Evolutionary conservation across 2,888 invertebrate genomes (phyloP), one percentile per base, ranked within the genome.

Genomic region (Anagyrus pseudococci): DNA sequence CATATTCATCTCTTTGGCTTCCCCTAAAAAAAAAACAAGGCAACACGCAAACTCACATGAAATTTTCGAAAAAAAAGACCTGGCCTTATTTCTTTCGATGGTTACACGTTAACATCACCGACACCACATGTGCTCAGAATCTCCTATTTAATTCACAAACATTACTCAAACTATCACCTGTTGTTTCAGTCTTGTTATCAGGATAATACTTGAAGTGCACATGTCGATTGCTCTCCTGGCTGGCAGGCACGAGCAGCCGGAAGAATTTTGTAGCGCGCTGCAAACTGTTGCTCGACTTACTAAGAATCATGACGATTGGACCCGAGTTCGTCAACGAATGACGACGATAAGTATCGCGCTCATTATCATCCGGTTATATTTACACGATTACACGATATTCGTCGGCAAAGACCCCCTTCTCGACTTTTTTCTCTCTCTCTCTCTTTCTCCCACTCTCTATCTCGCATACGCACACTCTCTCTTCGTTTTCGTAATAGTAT

Each of bases 1-100:
- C 88, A 99, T 91, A 79, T 98, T 99, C 89, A 94, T 88, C 76
- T 90, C 89, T 56, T 85, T 82, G 1, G 85, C 87, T 73, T 90
- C 88, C 15, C 89, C 91, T 89, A 73, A 44, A 69, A 73, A 54
- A 48, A 23, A 62, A 19, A 33, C 23, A 10, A 37, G 20, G 25
- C 1, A 41, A 41, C 25, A 33, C 19, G 22, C 10, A 49, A 53
- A 41, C n/a, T 15, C 2, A 40, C 20, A 40, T 17, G 15, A 4
- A 43, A 7, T 15, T 46, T 15, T 54, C 22, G 48, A 25, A 46
- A 23, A 48, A 40, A 57, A n/a, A n/a, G n/a, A n/a, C n/a, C 13
- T 29, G 6, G 10, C 10, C 10, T 29, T 29, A 29, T 47, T 23
- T 23, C 10, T 4, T 8, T 47, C 8, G 23, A 47, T 25, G 13